These are phyloP conservation scores for Himalopsyche kuldschensis DNA, from an alignment of 2,888 invertebrate species.

Conservation along the genomic window DNA sequence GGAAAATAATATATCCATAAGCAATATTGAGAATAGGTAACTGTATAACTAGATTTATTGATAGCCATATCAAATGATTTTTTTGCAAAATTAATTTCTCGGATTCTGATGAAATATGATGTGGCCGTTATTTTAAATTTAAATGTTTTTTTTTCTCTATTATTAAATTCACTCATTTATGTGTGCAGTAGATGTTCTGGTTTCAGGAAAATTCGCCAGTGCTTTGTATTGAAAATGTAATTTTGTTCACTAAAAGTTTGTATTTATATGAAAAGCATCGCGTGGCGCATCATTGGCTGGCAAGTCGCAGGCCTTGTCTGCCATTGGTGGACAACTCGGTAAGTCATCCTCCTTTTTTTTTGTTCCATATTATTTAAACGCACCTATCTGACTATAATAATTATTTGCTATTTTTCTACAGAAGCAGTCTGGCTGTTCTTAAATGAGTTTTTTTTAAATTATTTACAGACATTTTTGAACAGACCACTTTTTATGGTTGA, in stretches of 20 bases:
- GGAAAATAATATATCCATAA: neutral
- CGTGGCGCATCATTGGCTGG: constrained; percentile 70
- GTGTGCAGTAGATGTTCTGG: constrained; percentile 24
- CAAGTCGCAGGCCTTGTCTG: constrained; percentile 86
- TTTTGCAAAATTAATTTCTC: neutral
- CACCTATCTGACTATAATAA: neutral
- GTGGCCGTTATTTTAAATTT: neutral
- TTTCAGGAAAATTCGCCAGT: constrained; percentile 31
- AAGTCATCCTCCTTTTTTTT: constrained; percentile 60
- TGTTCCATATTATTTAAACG: neutral
- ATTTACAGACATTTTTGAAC: neutral
- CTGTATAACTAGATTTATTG: neutral
- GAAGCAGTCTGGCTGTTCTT: neutral
- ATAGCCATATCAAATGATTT: neutral
- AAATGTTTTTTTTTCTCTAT: neutral
- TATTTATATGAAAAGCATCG: constrained; percentile 67
- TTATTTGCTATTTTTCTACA: neutral
- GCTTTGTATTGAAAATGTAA: constrained; percentile 23
- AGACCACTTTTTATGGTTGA: neutral
- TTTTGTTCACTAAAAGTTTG: constrained; percentile 47
- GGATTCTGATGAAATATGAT: neutral
- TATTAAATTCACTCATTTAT: neutral
- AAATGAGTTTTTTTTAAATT: neutral
- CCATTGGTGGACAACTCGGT: constrained; percentile 89
- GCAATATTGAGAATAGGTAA: neutral